phyloP scores from a whole-genome alignment of 2,888 invertebrate species.

The Amphipoea oculea region DNA sequence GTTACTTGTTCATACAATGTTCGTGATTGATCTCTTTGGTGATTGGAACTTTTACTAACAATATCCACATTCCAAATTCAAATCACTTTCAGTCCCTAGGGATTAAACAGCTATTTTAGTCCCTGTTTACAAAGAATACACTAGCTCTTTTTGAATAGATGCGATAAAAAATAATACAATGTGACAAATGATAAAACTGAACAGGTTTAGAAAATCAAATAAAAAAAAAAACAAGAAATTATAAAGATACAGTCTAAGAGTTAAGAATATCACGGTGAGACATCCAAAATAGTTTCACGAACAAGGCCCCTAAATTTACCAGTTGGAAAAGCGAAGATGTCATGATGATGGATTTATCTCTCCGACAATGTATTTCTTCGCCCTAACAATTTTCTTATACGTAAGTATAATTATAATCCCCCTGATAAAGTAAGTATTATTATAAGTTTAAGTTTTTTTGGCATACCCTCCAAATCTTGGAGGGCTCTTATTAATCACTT shows the following conservation, averaged over 20 bases:
- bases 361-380: slow-evolving; percentile 8
- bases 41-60: too few species aligned
- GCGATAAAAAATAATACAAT: too few species aligned
- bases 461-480: slow-evolving; percentile 67
- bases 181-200: too few species aligned
- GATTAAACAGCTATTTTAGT: too few species aligned
- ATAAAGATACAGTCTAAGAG: neutral
- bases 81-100: too few species aligned
- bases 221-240: too few species aligned
- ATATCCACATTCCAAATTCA: too few species aligned
- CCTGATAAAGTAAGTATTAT: slow-evolving; percentile 31
- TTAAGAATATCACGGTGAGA: neutral
- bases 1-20: too few species aligned
- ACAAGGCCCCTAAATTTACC: neutral
- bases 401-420: slow-evolving; percentile 19
- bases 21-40: too few species aligned
- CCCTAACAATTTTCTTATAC: neutral
- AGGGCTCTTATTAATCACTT: slow-evolving; percentile 83
- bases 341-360: neutral
- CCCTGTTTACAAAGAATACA: too few species aligned
- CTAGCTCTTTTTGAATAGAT: too few species aligned
- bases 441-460: slow-evolving; percentile 63
- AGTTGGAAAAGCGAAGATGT: neutral
- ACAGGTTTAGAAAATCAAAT: too few species aligned
- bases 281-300: neutral